Base-by-base conservation (phyloP, 2,113 vertebrate genomes). In the Casuarius casuarius region DNA sequence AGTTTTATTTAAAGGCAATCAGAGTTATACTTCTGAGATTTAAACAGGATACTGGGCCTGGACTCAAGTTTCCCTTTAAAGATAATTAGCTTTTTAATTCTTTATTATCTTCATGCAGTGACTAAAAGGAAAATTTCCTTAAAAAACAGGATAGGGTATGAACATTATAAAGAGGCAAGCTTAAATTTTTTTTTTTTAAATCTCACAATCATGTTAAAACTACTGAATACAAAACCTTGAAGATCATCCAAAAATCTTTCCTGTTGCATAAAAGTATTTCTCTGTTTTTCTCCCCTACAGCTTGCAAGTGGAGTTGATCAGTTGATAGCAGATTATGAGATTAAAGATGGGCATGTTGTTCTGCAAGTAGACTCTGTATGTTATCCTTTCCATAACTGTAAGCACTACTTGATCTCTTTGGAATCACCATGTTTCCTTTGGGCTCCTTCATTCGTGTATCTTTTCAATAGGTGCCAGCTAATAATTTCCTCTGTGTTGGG, bases 281-380 rank as follows among this genome's bases (percentile, higher is more conserved):
- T 76, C 71, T 87, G 51, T 22, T 89, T 95, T 92, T 79, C 80
- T 65, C 29, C 78, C 72, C 77, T 79, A 63, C 96, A 99, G 99
- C 98, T 99, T 90, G 97, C 95, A 22, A 98, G 99, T 83, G 51
- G 81, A 23, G 91, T 98, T 1, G 98, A 99, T 82, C 98, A 98
- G 28, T 3, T 98, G 52, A 90, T 99, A 92, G 97, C 98, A n/a
- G 94, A 98, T 92, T 99, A 98, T 49, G 97, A 98, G 79, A 97
- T 99, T 33, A 96, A 96, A 68, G 99, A 98, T 7, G 97, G 97
- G 62, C 98, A 98, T 3, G 96, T 99, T 49, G 40, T 99, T 90
- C 93, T 99, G 71, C 98, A 99, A 84, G 84, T 99, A 81, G 97
- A 99, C 62, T 97, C 98, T 5, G 99, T 99, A 98, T 95, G 98